Base-by-base conservation (phyloP, 2,113 vertebrate species). In the Cyanoderma ruficeps region DNA sequence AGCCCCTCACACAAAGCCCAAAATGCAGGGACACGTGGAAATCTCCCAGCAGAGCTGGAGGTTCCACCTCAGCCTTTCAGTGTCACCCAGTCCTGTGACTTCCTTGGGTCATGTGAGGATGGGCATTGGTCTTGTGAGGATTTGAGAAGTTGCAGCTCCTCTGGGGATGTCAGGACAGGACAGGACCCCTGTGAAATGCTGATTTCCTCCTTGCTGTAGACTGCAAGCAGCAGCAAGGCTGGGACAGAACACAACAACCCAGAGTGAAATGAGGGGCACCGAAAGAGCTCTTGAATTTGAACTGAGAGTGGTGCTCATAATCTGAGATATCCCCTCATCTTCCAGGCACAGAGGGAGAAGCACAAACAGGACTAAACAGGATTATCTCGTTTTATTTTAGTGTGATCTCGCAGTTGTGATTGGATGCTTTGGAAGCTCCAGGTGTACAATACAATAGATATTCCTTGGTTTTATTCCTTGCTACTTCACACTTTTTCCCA, bases 11-110 rank as follows among this genome's bases (percentile, higher is more conserved):
- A 42, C 21, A 18, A 4, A 86, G 20, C 49, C 44, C 50, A n/a
- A n/a, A 10, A 13, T 1, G 33, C 33, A 39, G 1, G 17, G 41
- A 39, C 15, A 23, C 0, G 5, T 8, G 28, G 9, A 46, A 21
- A 81, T 13, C 13, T 37, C 31, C 0, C 13, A 78, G 65, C 35
- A 69, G 50, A 64, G 7, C 57, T 68, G 47, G 15, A 3, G 0
- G 7, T 9, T 44, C 72, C 83, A 53, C 28, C 59, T 49, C 20
- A 37, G 57, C 30, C 76, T 47, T 13, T 37, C 17, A 3, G 52
- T 15, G 85, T 50, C 18, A 1, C 35, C 55, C 13, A 15, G 33
- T 23, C 71, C 89, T 80, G 67, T 69, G 91, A 70, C 63, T 19
- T 28, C 80, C 31, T 2, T 10, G 83, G 59, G 35, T 35, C 77